Conservation (phyloP, 2,113 vertebrate genomes). For the Marcusenius ussheri region DNA sequence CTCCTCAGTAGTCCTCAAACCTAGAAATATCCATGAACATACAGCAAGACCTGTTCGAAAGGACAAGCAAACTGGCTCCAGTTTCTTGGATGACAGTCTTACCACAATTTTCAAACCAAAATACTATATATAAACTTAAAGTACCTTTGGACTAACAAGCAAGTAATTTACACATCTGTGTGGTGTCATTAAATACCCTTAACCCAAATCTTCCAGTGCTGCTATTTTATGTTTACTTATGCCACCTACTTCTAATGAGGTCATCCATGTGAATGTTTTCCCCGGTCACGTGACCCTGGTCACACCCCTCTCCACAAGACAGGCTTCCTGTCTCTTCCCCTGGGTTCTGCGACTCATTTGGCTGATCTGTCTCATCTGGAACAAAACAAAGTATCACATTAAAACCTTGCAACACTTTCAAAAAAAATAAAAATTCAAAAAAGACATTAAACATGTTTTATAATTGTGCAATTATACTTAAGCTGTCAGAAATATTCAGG, state of each 20-base stretch:
- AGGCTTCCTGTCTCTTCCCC: slow-evolving; percentile 43
- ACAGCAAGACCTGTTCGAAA: not conserved
- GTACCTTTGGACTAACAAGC: slow-evolving; percentile 1
- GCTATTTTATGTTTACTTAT: not conserved
- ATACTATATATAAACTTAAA: not conserved
- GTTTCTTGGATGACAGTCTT: not conserved
- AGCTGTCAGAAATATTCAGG: not conserved
- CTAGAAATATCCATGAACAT: not conserved
- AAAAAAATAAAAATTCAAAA: not conserved
- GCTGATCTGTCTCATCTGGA: slow-evolving; percentile 66
- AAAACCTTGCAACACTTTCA: not conserved
- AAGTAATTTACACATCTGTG: not conserved
- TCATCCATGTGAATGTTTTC: slow-evolving; percentile 56
- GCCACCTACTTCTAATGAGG: slow-evolving; percentile 83
- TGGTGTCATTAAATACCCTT: not conserved
- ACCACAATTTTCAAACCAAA: not conserved
- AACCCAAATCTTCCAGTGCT: not conserved
- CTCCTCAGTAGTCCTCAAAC: not conserved
- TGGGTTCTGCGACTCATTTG: slow-evolving; percentile 50
- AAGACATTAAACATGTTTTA: no score
- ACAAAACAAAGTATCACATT: slow-evolving; percentile 25
- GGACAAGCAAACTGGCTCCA: not conserved
- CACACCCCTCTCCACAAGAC: slow-evolving; percentile 53
- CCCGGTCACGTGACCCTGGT: slow-evolving; percentile 54
- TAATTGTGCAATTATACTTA: not conserved